Evolutionary conservation across 2,797 vertebrate genomes (phyloP).

Genomic region (Pseudochirops corinnae): DNA sequence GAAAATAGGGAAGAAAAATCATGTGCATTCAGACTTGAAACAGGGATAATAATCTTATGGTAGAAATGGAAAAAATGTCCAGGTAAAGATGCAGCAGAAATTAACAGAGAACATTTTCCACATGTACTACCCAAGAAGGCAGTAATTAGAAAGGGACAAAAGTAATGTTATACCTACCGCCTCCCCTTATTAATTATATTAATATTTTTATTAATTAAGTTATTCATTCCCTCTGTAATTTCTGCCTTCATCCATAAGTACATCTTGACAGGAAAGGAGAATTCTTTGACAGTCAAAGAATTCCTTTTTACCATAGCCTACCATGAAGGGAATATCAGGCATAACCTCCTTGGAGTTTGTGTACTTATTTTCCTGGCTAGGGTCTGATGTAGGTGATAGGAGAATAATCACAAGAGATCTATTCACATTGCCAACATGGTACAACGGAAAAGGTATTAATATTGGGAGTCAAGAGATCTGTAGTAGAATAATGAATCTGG

Average conservation of each 20-base stretch:
- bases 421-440: neutral
- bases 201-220: neutral
- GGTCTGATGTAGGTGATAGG: neutral
- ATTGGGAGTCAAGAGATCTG: neutral
- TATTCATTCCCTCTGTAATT: neutral
- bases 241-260: neutral
- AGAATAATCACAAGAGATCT: neutral
- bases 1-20: slow-evolving; percentile 30
- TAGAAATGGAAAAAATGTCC: slow-evolving; percentile 50
- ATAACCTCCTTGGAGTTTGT: neutral
- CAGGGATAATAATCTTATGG: slow-evolving; percentile 21
- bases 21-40: neutral
- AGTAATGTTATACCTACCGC: neutral
- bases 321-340: neutral
- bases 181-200: neutral
- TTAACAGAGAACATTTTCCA: neutral
- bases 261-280: neutral
- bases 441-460: neutral
- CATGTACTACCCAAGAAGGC: neutral
- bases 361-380: neutral
- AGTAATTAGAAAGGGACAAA: neutral
- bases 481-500: neutral
- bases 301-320: neutral
- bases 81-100: neutral
- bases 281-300: neutral